Conservation (phyloP, 2,113 vertebrate genomes). For the Telmatochromis brachygnathus region DNA sequence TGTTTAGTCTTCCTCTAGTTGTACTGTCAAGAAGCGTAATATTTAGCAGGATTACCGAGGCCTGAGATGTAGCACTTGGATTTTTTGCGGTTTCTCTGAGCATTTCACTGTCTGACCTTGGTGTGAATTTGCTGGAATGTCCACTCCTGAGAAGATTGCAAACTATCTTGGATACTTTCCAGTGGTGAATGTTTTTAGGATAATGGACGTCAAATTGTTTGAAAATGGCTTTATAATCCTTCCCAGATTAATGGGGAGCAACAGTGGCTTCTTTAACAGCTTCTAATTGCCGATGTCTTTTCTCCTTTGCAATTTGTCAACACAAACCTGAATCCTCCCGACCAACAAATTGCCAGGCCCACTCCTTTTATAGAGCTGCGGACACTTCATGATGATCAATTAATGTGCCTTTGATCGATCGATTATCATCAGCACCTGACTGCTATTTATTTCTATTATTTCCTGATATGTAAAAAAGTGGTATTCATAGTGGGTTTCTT, state of each 20-base stretch:
- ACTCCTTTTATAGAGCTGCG: neutral
- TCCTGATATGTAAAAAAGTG: neutral
- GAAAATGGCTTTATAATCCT: neutral
- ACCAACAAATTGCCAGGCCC: neutral
- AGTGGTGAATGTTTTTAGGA: neutral
- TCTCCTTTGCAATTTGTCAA: neutral
- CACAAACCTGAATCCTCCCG: neutral
- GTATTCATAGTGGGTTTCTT: fast-evolving
- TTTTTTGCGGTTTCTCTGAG: neutral
- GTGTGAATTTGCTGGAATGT: neutral
- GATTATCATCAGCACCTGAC: neutral
- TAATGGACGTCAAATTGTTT: neutral
- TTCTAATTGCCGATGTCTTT: neutral
- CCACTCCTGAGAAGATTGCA: neutral
- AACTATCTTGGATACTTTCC: neutral
- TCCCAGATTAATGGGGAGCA: neutral
- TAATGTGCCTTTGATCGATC: neutral
- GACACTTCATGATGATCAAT: neutral
- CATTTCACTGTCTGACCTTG: neutral
- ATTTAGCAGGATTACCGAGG: fast-evolving
- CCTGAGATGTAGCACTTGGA: neutral
- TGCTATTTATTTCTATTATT: neutral
- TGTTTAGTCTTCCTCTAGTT: neutral
- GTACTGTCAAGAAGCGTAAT: neutral
- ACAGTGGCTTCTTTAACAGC: neutral